These are phyloP conservation scores for Glaucopsyche alexis DNA, from an alignment of 2,888 invertebrate genomes.

Conservation along the genomic window DNA sequence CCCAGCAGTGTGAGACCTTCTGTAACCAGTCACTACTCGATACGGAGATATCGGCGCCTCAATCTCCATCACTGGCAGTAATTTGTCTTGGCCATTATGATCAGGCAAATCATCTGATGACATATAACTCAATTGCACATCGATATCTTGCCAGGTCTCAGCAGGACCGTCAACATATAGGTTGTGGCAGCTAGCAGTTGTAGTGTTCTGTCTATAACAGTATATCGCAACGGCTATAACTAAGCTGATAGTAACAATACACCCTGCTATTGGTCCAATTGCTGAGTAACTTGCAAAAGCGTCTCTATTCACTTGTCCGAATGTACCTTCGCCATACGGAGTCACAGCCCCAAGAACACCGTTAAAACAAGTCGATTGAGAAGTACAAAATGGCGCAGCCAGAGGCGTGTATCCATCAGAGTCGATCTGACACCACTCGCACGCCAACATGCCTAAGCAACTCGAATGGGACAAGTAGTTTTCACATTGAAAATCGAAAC, in stretches of 20 bases:
- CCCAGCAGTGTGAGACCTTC: constrained; percentile 86
- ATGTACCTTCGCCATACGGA: constrained; percentile 88
- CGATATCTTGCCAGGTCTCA: constrained; percentile 76
- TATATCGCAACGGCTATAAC: constrained; percentile 91
- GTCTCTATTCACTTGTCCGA: constrained; percentile 71
- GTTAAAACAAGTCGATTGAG: constrained; percentile 90
- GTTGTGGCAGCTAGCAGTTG: constrained; percentile 73
- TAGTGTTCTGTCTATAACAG: constrained; percentile 87
- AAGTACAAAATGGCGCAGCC: constrained; percentile 87
- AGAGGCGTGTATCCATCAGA: constrained; percentile 85
- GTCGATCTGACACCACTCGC: constrained; percentile 94
- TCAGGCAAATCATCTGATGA: constrained; percentile 85
- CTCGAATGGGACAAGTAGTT: constrained; percentile 81
- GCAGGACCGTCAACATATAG: constrained; percentile 74
- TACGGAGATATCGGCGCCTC: constrained; percentile 92
- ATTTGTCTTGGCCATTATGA: constrained; percentile 82
- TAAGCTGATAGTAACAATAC: constrained; percentile 89
- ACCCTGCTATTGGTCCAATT: constrained; percentile 92
- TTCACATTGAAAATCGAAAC: constrained; percentile 85
- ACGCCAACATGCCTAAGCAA: constrained; percentile 89
- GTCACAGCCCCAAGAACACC: constrained; percentile 91
- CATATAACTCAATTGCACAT: constrained; percentile 86
- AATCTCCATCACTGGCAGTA: constrained; percentile 80
- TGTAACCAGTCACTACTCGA: constrained; percentile 89
- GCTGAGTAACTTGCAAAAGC: constrained; percentile 83